Evolutionary conservation across 2,797 vertebrate genomes (phyloP), one percentile per base, ranked within the genome.

Genomic region (Luscinia luscinia): DNA sequence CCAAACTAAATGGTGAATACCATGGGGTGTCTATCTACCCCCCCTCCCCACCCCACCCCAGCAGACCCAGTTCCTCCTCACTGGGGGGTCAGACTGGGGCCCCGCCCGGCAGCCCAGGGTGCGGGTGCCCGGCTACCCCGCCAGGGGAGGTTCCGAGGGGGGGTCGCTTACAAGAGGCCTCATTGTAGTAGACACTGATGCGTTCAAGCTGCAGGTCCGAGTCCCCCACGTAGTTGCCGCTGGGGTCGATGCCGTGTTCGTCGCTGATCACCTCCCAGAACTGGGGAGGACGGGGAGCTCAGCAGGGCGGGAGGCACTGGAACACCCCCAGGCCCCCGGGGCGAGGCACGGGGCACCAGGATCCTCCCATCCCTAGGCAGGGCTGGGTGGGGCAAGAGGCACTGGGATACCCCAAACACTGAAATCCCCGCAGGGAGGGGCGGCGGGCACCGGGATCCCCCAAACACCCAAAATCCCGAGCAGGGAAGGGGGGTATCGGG

Each of bases 221-320:
- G 96, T 98, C 98, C 1, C 98, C 98, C 58, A 98, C 97, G 11
- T 98, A 98, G 96, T 98, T 98, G 77, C 98, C 98, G 17, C 97
- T 98, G 92, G 98, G 98, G 94, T 98, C 98, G 49, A 98, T 98
- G 40, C 98, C 98, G 5, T 98, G 98, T 28, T 98, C 98, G 45
- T 98, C 98, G 36, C 98, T 98, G 97, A 98, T 98, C 91, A 98
- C 98, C 90, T 98, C 98, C 98, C 98, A 98, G 89, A 98, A 98
- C 98, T 98, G 95, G 51, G 63, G 76, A 61, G 77, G 51, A 90
- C n/a, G 76, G 43, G 45, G 68, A 68, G 63, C 45, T 91, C 72
- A 81, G 63, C 49, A 11, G 32, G 55, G 78, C 2, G 16, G 59
- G 30, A 34, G n/a, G 52, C n/a, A 3, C 28, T 46, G 58, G 12